Evolutionary conservation across 2,797 vertebrate species (phyloP).

Genomic region (Lindbergichthys nudifrons): DNA sequence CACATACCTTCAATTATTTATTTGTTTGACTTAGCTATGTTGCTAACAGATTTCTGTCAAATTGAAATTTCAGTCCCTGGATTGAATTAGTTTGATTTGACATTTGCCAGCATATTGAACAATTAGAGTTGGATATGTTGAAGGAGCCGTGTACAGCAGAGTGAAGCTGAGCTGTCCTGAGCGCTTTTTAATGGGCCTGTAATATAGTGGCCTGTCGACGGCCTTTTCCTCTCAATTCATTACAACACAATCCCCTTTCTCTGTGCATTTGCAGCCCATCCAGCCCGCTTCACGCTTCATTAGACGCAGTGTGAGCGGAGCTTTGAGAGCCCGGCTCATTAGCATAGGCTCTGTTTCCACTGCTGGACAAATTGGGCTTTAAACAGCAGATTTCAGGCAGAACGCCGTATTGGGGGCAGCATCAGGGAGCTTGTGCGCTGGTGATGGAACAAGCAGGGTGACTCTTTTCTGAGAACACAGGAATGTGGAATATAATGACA

Average conservation of each 20-base stretch:
- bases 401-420: conserved; percentile 49
- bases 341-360: conserved; percentile 83
- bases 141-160: background rate
- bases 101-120: background rate
- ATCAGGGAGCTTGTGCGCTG: conserved; percentile 20
- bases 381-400: conserved; percentile 61
- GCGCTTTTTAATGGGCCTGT: conserved; percentile 87
- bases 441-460: conserved; percentile 19
- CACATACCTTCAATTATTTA: conserved; percentile 8
- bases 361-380: conserved; percentile 71
- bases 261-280: conserved; percentile 66
- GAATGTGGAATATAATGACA: conserved; percentile 9
- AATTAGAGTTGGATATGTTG: background rate
- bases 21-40: background rate
- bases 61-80: background rate
- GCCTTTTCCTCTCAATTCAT: conserved; percentile 99
- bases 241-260: conserved; percentile 96
- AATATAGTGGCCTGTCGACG: conserved; percentile 93
- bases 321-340: conserved; percentile 89
- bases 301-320: conserved; percentile 92
- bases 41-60: background rate
- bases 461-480: background rate
- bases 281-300: conserved; percentile 91
- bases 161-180: conserved; percentile 80
- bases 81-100: background rate